Conservation (phyloP, 2,797 vertebrate species). For the Pangasius djambal region DNA sequence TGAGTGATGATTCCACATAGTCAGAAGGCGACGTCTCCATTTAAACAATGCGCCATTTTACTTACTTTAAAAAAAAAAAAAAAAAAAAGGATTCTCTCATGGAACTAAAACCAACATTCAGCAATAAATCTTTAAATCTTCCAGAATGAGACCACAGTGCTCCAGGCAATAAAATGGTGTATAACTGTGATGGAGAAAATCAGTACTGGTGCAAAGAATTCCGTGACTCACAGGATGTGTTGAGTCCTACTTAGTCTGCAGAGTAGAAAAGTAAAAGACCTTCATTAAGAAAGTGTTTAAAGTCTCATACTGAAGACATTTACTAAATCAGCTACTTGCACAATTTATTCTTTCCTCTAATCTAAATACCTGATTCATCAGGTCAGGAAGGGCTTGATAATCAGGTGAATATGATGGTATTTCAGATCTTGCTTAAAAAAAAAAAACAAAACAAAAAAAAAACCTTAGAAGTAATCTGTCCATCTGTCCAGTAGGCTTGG, state of each 20-base stretch:
- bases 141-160: conserved; percentile 15
- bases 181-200: not conserved
- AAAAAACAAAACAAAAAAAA: not conserved
- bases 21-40: conserved; percentile 53
- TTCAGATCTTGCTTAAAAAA: not conserved
- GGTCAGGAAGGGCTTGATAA: not conserved
- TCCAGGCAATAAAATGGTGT: conserved; percentile 25
- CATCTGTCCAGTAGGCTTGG: not conserved
- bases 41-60: conserved; percentile 54
- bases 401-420: not conserved
- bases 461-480: not conserved
- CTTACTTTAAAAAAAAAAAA: not conserved
- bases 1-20: conserved; percentile 47
- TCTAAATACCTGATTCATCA: not conserved
- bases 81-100: not conserved
- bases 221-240: not conserved
- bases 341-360: not conserved
- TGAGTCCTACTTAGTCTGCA: not conserved
- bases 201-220: not conserved
- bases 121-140: conserved; percentile 42
- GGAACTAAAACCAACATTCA: conserved; percentile 34
- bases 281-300: not conserved
- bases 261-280: not conserved
- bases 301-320: not conserved
- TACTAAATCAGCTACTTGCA: not conserved